These are phyloP conservation scores for Choreutis nemorana DNA, from an alignment of 2,888 invertebrate genomes.

Conservation along the genomic window DNA sequence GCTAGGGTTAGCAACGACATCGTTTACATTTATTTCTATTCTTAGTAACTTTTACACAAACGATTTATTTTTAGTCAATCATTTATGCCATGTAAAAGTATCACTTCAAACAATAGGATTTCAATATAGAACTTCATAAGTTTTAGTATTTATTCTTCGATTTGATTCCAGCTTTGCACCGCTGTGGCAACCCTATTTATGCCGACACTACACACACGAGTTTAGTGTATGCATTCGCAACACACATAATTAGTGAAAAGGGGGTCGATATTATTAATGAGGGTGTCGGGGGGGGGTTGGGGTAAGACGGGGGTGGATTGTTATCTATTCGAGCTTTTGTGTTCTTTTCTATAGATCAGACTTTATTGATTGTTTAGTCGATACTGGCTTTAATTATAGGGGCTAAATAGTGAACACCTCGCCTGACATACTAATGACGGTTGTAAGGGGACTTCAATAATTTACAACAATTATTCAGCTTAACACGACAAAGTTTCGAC, in stretches of 20 bases:
- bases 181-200: too few species aligned
- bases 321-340: constrained; percentile 64
- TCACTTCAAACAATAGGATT: too few species aligned
- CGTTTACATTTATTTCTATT: too few species aligned
- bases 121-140: too few species aligned
- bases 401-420: constrained; percentile 55
- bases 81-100: too few species aligned
- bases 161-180: too few species aligned
- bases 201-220: too few species aligned
- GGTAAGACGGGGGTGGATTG: constrained; percentile 35
- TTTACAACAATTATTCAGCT: constrained; percentile 55
- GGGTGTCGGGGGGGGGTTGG: constrained; percentile 25
- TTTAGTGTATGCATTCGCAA: constrained; percentile 66
- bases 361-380: constrained; percentile 60
- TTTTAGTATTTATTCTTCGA: too few species aligned
- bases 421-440: constrained; percentile 53
- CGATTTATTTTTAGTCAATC: too few species aligned
- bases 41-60: too few species aligned
- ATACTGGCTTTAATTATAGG: constrained; percentile 60
- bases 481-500: constrained; percentile 38
- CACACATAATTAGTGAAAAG: constrained; percentile 64
- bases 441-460: constrained; percentile 35
- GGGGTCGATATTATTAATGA: constrained; percentile 65
- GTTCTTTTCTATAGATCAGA: constrained; percentile 55
- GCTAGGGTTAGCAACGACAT: too few species aligned